These are phyloP conservation scores for Rhynchonycteris naso DNA, from an alignment of 2,797 vertebrate species.

Conservation along the genomic window DNA sequence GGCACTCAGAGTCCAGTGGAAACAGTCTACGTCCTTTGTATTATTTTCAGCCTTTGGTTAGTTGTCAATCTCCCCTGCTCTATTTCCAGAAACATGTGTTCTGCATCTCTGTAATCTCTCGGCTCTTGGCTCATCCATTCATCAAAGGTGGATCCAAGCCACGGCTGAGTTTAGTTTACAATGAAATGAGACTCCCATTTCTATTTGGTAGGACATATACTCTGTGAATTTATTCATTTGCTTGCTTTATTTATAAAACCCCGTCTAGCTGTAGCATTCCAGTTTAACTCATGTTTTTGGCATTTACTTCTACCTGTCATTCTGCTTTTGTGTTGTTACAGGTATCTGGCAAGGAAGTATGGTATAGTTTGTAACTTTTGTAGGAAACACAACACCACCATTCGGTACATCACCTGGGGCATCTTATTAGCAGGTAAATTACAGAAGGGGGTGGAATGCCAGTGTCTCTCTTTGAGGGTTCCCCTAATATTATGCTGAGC, in stretches of 20 bases:
- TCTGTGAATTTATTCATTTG: background rate
- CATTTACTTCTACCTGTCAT: background rate
- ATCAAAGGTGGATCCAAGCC: background rate
- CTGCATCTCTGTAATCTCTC: background rate
- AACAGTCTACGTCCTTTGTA: background rate
- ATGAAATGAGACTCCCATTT: background rate
- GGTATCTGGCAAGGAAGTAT: slow-evolving; percentile 83
- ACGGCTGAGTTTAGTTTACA: background rate
- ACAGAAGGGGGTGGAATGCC: background rate
- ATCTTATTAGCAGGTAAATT: slow-evolving; percentile 85
- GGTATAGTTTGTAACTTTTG: slow-evolving; percentile 77
- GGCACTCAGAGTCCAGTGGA: background rate
- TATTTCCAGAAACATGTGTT: background rate
- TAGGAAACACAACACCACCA: slow-evolving; percentile 81
- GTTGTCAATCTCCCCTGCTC: background rate
- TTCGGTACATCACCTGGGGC: slow-evolving; percentile 76
- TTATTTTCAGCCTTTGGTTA: background rate
- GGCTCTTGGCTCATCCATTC: background rate
- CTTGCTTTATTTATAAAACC: background rate
- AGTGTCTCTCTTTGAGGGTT: background rate
- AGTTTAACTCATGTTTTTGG: background rate
- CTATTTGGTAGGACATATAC: background rate
- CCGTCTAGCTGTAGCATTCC: background rate
- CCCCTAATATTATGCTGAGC: background rate
- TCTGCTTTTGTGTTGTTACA: slow-evolving; percentile 74